Evolutionary conservation across 1,140 invertebrate genomes (phyloP).

Genomic region (Danaus melanippus): DNA sequence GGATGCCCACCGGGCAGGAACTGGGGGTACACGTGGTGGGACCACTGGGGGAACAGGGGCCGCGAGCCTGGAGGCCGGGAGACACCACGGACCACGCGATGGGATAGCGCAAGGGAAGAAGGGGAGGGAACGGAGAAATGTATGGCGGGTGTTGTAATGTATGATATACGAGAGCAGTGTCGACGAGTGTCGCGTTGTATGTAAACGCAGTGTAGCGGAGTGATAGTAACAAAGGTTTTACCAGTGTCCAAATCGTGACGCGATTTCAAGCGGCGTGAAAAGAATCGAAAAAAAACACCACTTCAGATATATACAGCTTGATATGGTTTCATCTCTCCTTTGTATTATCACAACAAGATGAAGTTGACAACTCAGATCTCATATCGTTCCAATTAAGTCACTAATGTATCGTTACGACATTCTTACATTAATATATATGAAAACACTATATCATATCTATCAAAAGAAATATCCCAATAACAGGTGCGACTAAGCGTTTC

Average conservation of each 20-base stretch:
- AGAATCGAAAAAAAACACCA: constrained; percentile 43
- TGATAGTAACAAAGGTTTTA: constrained; percentile 50
- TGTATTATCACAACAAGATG: constrained; percentile 12
- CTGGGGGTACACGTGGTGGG: constrained; percentile 92
- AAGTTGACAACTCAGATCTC: constrained; percentile 7
- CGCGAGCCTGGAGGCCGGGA: constrained; percentile 59
- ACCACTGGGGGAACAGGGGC: constrained; percentile 92
- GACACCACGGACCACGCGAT: not conserved
- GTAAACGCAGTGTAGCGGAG: constrained; percentile 20
- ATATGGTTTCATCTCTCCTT: constrained; percentile 2
- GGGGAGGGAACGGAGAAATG: not conserved
- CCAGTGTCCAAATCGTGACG: constrained; percentile 69
- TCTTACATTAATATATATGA: no score
- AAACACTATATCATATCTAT: no score
- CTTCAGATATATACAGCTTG: constrained; percentile 16
- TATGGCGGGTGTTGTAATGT: constrained; percentile 2
- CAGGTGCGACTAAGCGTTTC: constrained; percentile 36
- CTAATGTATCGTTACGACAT: no score
- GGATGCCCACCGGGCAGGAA: constrained; percentile 90
- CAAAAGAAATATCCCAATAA: not conserved
- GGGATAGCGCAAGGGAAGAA: not conserved
- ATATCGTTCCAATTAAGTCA: constrained; percentile 14
- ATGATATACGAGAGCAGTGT: not conserved
- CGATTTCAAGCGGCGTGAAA: constrained; percentile 68
- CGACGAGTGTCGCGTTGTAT: constrained; percentile 5